These are phyloP conservation scores for Darevskia mixta DNA, from an alignment of 2,797 vertebrate genomes.

Conservation along the genomic window DNA sequence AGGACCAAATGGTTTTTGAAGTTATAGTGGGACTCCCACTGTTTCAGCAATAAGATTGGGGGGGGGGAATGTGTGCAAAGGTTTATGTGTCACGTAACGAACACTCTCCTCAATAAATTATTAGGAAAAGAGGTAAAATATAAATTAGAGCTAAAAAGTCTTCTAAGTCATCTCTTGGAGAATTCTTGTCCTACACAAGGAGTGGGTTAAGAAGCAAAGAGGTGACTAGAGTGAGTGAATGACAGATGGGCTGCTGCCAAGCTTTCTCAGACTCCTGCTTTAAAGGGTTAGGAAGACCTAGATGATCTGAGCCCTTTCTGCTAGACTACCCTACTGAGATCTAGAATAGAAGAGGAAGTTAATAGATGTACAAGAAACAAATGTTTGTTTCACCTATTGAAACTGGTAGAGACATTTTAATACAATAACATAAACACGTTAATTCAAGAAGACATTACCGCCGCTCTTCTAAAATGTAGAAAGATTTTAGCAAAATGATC, in stretches of 20 bases:
- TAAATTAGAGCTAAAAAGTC: not conserved
- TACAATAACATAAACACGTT: not conserved
- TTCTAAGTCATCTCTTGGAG: not conserved
- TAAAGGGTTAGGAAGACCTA: not conserved
- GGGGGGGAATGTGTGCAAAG: not conserved
- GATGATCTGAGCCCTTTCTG: not conserved
- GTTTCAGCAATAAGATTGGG: not conserved
- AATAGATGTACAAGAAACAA: not conserved
- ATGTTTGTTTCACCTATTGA: not conserved
- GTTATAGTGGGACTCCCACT: not conserved
- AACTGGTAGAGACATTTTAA: not conserved
- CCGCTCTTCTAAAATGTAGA: slow-evolving; percentile 86
- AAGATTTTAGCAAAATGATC: slow-evolving; percentile 84
- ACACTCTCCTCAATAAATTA: not conserved
- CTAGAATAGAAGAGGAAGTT: not conserved
- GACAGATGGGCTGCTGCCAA: no score
- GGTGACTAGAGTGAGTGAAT: not conserved
- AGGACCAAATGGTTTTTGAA: not conserved
- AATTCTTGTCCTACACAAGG: not conserved
- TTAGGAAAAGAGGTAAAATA: not conserved
- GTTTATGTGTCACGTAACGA: not conserved
- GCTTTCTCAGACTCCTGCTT: not conserved
- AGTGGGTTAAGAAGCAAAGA: not conserved
- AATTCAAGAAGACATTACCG: slow-evolving; percentile 79
- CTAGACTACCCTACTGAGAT: not conserved